These are phyloP conservation scores for Syrista parreyssii DNA, from an alignment of 2,888 invertebrate species.

Conservation along the genomic window DNA sequence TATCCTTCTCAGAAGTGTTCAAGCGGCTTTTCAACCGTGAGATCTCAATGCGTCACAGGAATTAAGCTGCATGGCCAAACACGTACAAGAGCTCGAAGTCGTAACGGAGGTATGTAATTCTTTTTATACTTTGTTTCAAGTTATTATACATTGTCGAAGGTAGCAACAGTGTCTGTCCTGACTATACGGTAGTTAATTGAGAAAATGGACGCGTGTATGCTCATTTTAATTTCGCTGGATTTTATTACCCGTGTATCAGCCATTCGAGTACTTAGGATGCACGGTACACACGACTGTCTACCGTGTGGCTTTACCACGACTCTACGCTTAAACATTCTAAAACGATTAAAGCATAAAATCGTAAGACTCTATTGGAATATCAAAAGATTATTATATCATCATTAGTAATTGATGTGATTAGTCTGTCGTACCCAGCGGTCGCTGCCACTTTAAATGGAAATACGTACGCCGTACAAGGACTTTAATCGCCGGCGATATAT, in stretches of 20 bases:
- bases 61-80: not conserved
- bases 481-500: not conserved
- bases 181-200: not conserved
- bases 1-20: not conserved
- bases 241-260: not conserved
- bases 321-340: not conserved
- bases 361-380: not conserved
- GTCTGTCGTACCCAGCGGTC: not conserved
- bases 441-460: constrained; percentile 3
- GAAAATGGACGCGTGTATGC: not conserved
- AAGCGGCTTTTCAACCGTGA: not conserved
- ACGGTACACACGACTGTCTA: not conserved
- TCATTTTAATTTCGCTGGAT: not conserved
- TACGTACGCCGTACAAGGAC: not conserved
- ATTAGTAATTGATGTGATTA: not conserved
- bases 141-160: not conserved
- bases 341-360: not conserved
- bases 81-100: not conserved
- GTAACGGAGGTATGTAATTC: not conserved
- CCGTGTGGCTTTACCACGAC: too few species aligned
- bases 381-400: constrained; percentile 3
- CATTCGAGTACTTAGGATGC: not conserved
- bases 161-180: not conserved
- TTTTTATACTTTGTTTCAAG: not conserved
- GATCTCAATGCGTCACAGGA: not conserved